A percentile compares a stretch with the other conserved stretches of the same genome.
These are phyloP conservation scores for Clarias laeviceps DNA, from an alignment of 2,797 vertebrate species.

Conservation along the genomic window DNA sequence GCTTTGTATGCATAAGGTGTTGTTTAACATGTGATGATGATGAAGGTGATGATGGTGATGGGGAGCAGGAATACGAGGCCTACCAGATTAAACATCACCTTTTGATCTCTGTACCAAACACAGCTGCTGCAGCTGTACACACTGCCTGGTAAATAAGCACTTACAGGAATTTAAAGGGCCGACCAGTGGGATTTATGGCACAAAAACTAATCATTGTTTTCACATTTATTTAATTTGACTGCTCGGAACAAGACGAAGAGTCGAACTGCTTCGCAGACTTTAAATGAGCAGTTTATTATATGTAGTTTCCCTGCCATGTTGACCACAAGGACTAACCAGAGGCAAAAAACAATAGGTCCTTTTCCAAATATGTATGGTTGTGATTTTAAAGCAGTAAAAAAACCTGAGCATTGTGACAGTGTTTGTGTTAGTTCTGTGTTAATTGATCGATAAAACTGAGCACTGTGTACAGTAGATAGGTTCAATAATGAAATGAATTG, in stretches of 20 bases:
- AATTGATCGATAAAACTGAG: background rate
- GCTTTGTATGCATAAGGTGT: constrained; percentile 33
- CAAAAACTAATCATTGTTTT: background rate
- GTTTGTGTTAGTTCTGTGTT: background rate
- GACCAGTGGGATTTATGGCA: background rate
- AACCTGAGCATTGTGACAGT: background rate
- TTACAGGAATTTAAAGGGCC: background rate
- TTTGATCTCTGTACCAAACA: constrained; percentile 10
- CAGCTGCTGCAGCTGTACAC: background rate
- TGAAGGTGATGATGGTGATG: background rate
- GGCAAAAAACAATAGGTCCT: background rate
- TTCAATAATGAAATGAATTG: background rate
- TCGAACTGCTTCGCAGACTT: background rate
- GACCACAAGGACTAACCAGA: background rate
- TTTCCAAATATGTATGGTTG: background rate
- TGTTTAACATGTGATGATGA: constrained; percentile 17
- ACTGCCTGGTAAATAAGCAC: background rate
- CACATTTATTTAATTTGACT: background rate
- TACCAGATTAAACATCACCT: background rate
- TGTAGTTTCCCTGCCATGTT: background rate
- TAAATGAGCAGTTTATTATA: background rate
- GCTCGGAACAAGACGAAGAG: background rate
- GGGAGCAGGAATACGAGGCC: background rate
- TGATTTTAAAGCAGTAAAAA: background rate
- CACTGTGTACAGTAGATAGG: background rate